Base-by-base conservation (phyloP, 30 jellyfish, hydroid and myxozoan genomes). In the Catostylus mosaicus region DNA sequence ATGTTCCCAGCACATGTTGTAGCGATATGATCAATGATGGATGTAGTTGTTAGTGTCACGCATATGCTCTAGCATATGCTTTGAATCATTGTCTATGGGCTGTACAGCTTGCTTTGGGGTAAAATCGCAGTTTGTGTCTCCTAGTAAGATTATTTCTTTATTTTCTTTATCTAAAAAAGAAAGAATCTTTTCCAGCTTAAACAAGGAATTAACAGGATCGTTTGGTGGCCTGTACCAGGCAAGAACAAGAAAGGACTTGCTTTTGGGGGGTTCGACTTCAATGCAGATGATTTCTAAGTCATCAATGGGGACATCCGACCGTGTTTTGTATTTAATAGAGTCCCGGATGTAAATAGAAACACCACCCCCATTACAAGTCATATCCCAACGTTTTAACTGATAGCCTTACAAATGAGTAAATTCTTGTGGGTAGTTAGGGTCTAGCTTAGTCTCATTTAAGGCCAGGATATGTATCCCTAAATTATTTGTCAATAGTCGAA, bases 201-300 rank as follows among this genome's bases (percentile, higher is more conserved):
- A 22, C 24, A 66, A 81, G 36, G 91, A 4, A 2, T 31, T 73
- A 38, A 65, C 91, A 29, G 84, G 91, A 81, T 50, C 75, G 48
- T 80, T 34, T 24, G 83, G 91, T 10, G 84, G 91, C 47, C 84
- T 81, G 34, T 77, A 77, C 88, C 88, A 77, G 40, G 78, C 78
- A 16, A 36, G 31, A 60, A 60, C 77, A 32, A 73, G 85, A 48
- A 73, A 73, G 6, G 85, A 46, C 73, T 51, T 73, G 32, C 73
- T 8, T 76, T 56, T 76, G 1, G 89, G 80, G 37, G 84, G 84
- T 67, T 81, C 84, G 1, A 66, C 69, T 51, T 65, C 84, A 67
- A 81, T 81, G 37, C 90, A 79, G 38, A 79, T 62, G 4, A 67
- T 30, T 23, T 66, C 78, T 3, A 67, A 19, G 32, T 67, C 77